These are phyloP conservation scores for Cyclophora punctaria DNA, from an alignment of 2,888 invertebrate species.

Conservation along the genomic window DNA sequence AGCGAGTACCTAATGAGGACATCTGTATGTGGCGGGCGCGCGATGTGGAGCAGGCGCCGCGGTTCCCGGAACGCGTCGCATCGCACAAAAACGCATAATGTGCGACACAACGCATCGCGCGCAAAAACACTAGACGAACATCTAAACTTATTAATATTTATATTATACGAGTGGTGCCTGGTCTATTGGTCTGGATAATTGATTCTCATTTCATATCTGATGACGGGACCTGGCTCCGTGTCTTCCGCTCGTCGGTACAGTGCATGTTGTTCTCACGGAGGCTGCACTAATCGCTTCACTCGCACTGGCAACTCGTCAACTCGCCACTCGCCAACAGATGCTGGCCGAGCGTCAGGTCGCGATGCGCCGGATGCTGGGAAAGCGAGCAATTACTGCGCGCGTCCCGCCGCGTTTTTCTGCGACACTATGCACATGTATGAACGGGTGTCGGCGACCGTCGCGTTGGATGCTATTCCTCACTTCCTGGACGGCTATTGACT, in stretches of 20 bases:
- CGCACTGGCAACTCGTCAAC: too few relatives aligned
- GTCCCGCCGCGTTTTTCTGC: conserved; percentile 45
- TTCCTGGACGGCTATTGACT: neutral
- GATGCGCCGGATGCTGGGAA: conserved; percentile 28
- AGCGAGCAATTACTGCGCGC: conserved; percentile 35
- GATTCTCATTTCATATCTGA: conserved; percentile 2
- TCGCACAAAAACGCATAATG: conserved; percentile 9
- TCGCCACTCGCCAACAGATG: too few relatives aligned
- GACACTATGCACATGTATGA: conserved; percentile 47
- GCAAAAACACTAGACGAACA: conserved; percentile 3
- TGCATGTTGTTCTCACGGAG: too few relatives aligned
- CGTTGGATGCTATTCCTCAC: neutral
- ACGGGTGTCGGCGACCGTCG: conserved; percentile 16
- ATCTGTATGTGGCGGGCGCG: neutral
- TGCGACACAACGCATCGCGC: conserved; percentile 5
- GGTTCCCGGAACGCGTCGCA: conserved; percentile 14
- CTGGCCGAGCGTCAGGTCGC: too few relatives aligned
- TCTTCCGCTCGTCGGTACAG: too few relatives aligned
- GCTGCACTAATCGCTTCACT: too few relatives aligned
- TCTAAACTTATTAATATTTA: conserved; percentile 11
- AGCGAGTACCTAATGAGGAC: neutral
- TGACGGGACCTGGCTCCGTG: conserved; percentile 4
- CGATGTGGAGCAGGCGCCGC: conserved; percentile 11
- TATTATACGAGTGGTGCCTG: conserved; percentile 15
- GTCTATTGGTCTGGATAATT: conserved; percentile 4